phyloP scores from a whole-genome alignment of 2,797 vertebrate genomes.

The Pithecia hirsuta region DNA sequence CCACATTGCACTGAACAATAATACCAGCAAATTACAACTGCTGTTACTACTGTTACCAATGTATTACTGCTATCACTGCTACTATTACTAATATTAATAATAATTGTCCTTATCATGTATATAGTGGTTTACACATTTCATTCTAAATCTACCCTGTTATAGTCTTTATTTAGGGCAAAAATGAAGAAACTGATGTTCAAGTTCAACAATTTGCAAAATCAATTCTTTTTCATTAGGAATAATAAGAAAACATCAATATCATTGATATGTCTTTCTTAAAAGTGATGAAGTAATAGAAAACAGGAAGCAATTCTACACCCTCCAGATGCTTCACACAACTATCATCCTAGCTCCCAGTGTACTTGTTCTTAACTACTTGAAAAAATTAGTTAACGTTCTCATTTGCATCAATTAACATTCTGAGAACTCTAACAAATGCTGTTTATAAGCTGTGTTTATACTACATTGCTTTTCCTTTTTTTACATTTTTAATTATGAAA shows the following conservation, averaged over 20 bases:
- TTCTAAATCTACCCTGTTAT: neutral
- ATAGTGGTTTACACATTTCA: neutral
- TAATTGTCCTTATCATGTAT: neutral
- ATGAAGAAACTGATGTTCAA: neutral
- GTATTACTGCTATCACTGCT: neutral
- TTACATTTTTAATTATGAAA: slow-evolving; percentile 68
- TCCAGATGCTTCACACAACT: slow-evolving; percentile 42
- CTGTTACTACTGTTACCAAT: neutral
- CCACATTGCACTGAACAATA: neutral
- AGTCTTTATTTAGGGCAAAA: neutral
- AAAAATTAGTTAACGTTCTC: slow-evolving; percentile 58
- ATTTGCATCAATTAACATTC: slow-evolving; percentile 75
- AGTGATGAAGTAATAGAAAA: slow-evolving; percentile 6
- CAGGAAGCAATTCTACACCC: neutral
- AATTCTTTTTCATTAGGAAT: neutral
- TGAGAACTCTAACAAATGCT: slow-evolving; percentile 58
- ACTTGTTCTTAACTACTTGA: slow-evolving; percentile 45
- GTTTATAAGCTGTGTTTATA: slow-evolving; percentile 62
- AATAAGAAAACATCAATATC: neutral
- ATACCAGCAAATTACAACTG: neutral
- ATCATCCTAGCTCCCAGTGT: neutral
- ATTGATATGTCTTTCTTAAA: neutral
- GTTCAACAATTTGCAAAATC: neutral
- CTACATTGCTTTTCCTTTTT: slow-evolving; percentile 53
- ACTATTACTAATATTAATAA: neutral